phyloP scores from a whole-genome alignment of 1,140 invertebrate genomes.

The Macrobrachium rosenbergii region DNA sequence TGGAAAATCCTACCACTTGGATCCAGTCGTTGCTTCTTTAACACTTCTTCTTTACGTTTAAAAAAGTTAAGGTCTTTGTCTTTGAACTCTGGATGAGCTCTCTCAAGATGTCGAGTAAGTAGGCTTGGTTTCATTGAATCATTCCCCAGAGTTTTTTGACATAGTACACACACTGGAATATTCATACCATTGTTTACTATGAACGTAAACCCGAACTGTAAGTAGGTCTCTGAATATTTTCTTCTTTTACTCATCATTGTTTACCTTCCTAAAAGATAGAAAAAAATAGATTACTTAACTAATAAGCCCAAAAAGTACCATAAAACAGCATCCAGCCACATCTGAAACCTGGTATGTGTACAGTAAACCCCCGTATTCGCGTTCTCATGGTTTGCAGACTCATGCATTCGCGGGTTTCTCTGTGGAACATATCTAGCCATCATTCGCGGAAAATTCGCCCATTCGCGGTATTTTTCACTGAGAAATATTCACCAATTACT shows the following conservation, averaged over 20 bases:
- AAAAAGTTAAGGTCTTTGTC: not conserved
- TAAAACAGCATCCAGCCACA: too few relatives aligned
- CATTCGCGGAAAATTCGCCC: too few relatives aligned
- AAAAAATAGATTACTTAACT: too few relatives aligned
- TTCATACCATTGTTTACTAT: not conserved
- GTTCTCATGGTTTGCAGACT: too few relatives aligned
- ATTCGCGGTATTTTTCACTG: too few relatives aligned
- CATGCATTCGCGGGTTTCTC: too few relatives aligned
- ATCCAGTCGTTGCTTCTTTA: conserved; percentile 25
- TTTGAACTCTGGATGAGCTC: conserved; percentile 36
- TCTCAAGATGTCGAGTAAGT: conserved; percentile 15
- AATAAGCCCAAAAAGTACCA: too few relatives aligned
- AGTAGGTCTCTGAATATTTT: conserved; percentile 25
- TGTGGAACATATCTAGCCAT: too few relatives aligned
- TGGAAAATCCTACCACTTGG: conserved; percentile 33
- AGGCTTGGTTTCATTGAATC: conserved; percentile 13
- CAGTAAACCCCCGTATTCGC: too few relatives aligned
- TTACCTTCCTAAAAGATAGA: not conserved
- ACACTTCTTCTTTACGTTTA: conserved; percentile 19
- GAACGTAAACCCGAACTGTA: conserved; percentile 5
- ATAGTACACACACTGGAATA: not conserved
- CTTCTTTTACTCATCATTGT: not conserved
- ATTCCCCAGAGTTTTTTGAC: conserved; percentile 7
- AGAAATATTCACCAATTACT: too few relatives aligned
- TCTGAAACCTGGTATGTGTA: too few relatives aligned